Conservation (phyloP, 2,113 vertebrate genomes). For the Nycticryphes semicollaris region DNA sequence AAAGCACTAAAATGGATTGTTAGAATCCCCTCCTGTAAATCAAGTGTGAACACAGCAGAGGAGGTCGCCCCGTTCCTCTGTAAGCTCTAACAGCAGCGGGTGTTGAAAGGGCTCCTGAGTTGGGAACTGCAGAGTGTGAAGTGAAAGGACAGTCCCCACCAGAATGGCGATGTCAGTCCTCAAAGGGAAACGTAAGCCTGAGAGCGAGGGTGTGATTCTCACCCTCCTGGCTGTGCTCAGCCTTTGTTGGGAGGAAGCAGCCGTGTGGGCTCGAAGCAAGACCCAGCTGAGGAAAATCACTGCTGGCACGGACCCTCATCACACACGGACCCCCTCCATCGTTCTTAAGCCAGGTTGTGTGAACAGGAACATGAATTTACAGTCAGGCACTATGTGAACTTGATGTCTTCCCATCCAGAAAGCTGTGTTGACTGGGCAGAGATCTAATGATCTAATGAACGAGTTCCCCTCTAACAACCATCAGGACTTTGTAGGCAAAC, state of each 20-base stretch:
- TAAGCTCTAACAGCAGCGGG: not conserved
- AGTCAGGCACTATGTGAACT: not conserved
- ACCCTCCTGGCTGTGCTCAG: not conserved
- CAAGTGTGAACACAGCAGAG: not conserved
- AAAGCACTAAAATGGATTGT: not conserved
- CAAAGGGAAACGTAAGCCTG: accelerated
- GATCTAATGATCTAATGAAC: no score
- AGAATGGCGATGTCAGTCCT: accelerated
- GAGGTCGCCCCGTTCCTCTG: not conserved
- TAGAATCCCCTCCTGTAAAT: not conserved
- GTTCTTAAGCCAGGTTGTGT: not conserved
- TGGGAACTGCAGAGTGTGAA: no score
- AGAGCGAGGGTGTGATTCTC: not conserved
- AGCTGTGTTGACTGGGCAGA: not conserved
- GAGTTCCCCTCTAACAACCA: not conserved
- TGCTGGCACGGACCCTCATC: not conserved
- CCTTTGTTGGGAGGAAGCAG: not conserved
- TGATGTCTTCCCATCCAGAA: not conserved
- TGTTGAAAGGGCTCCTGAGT: not conserved
- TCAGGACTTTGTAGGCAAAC: not conserved
- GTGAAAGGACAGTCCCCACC: not conserved
- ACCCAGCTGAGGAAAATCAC: not conserved
- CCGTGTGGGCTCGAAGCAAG: not conserved
- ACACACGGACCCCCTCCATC: accelerated
- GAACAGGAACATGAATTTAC: not conserved